Evolutionary conservation across 2,113 vertebrate genomes (phyloP).

Genomic region (Pseudorhombus dupliciocellatus): DNA sequence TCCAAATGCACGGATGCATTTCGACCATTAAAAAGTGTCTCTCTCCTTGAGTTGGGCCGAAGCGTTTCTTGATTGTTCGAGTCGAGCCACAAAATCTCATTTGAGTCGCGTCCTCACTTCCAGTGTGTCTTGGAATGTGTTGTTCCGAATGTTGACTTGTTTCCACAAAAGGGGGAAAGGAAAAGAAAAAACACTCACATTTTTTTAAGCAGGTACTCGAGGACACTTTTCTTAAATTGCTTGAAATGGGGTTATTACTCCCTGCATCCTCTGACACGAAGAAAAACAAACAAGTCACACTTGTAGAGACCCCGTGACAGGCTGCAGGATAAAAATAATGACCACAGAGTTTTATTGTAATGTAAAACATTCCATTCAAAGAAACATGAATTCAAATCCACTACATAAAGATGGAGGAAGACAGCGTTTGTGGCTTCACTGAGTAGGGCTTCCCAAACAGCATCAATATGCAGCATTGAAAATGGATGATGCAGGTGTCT

Average conservation of each 20-base stretch:
- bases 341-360: constrained; percentile 26
- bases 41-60: background rate
- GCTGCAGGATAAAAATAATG: constrained; percentile 5
- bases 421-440: constrained; percentile 74
- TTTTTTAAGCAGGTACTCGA: constrained; percentile 5
- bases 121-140: constrained; percentile 66
- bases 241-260: constrained; percentile 4
- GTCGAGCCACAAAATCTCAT: constrained; percentile 16
- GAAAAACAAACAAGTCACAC: constrained; percentile 10
- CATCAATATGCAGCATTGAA: constrained; percentile 51
- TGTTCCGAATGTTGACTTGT: constrained; percentile 19
- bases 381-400: constrained; percentile 22
- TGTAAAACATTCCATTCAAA: constrained; percentile 35
- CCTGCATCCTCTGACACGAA: constrained; percentile 9
- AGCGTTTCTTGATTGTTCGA: constrained; percentile 30
- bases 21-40: background rate
- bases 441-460: constrained; percentile 58
- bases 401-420: constrained; percentile 77
- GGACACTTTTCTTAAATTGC: constrained; percentile 11
- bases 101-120: constrained; percentile 7
- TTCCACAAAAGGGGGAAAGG: constrained; percentile 12
- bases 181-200: constrained; percentile 7
- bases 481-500: constrained; percentile 60
- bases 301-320: constrained; percentile 1
- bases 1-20: constrained; percentile 5